A percentile compares a stretch with the other conserved stretches of the same genome.
phyloP scores from a whole-genome alignment of 2,888 invertebrate genomes.

The Torymus tubicola region DNA sequence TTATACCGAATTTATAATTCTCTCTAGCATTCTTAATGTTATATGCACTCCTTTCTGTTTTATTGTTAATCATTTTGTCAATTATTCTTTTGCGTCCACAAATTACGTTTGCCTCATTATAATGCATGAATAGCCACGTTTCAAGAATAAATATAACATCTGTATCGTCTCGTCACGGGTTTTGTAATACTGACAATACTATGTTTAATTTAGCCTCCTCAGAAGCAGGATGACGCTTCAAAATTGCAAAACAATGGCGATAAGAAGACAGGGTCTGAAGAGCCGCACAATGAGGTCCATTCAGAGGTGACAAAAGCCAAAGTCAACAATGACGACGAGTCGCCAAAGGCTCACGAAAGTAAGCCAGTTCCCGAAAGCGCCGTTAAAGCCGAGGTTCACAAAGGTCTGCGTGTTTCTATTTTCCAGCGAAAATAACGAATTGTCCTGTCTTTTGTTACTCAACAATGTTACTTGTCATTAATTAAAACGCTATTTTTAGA shows the following conservation, averaged over 20 bases:
- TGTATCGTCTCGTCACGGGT: too few relatives aligned
- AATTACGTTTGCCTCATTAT: too few relatives aligned
- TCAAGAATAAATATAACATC: neutral
- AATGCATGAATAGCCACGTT: too few relatives aligned
- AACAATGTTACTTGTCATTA: too few relatives aligned
- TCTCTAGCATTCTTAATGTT: too few relatives aligned
- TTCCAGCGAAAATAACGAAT: too few relatives aligned
- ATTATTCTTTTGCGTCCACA: too few relatives aligned
- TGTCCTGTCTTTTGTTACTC: too few relatives aligned
- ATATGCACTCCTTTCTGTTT: too few relatives aligned
- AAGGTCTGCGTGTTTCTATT: slow-evolving; percentile 24
- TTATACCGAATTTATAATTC: too few relatives aligned
- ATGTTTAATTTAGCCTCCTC: slow-evolving; percentile 29
- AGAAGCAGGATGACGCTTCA: slow-evolving; percentile 21
- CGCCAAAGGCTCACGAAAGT: slow-evolving; percentile 12
- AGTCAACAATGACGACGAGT: neutral
- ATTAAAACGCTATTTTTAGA: too few relatives aligned
- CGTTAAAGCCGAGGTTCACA: slow-evolving; percentile 32
- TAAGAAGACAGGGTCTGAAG: slow-evolving; percentile 20
- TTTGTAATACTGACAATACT: neutral
- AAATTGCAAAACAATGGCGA: slow-evolving; percentile 8
- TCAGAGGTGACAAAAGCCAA: slow-evolving; percentile 9
- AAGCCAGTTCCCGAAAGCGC: slow-evolving; percentile 7
- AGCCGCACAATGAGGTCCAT: slow-evolving; percentile 7
- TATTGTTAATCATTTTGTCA: too few relatives aligned